Base-by-base conservation (phyloP, 2,888 invertebrate genomes). In the Mesopsocus fuscifrons region DNA sequence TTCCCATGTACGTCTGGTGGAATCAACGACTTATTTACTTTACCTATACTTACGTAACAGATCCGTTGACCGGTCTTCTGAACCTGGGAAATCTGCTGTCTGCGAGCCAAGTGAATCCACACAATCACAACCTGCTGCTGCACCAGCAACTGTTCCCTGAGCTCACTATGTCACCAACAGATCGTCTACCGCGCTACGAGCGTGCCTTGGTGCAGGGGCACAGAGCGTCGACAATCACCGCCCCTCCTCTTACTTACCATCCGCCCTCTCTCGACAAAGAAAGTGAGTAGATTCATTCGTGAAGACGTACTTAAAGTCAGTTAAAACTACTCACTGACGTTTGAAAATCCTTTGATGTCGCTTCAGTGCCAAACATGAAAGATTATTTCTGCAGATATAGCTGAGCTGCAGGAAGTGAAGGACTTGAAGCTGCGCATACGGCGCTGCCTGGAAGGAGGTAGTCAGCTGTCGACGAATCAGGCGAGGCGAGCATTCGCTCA, bases 41-140 rank as follows among this genome's bases (percentile, higher is more conserved):
- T n/a, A n/a, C n/a, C n/a, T n/a, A n/a, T n/a, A n/a, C n/a, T n/a
- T n/a, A n/a, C n/a, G n/a, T 49, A 55, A 11, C 60, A 76, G 78
- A 84, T 63, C 68, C 79, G 0, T 65, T 72, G 40, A 74, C 77
- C 18, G 84, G 84, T 42, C 72, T 83, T 52, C 68, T 79, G 34
- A 57, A 55, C 3, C 72, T 74, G 43, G 75, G 75, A 3, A 67
- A 70, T 26, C 66, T 68, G 2, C 58, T 69, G 18, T 67, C 65
- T 59, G 70, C 68, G 52, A 69, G 67, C 55, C 58, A 66, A 2
- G 66, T 71, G 55, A 65, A 71, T 41, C 69, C 70, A 21, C 80
- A 79, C 35, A 84, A 84, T 64, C 75, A 74, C 59, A 85, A 85
- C 65, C 67, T 77, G 53, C 68, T 83, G 58, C 63, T 85, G 20